Percentiles rank a stretch among this genome's conserved stretches.
Evolutionary conservation across 2,888 invertebrate species (phyloP).

Genomic region (Keiferia lycopersicella): DNA sequence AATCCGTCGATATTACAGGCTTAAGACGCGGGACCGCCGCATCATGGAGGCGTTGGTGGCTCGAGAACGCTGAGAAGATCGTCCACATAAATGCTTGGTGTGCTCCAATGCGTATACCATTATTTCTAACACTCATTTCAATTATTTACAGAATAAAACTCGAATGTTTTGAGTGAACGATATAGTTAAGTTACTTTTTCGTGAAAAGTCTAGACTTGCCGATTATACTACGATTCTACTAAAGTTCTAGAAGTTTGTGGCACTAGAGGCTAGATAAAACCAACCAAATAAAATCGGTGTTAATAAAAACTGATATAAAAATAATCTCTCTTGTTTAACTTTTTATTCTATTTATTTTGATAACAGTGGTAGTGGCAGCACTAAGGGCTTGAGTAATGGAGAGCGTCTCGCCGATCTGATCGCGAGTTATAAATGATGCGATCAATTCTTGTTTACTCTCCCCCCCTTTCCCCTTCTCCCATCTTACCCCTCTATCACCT

Average conservation of each 20-base stretch:
- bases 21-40: neutral
- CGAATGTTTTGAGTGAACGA: too few relatives aligned
- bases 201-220: too few relatives aligned
- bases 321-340: neutral
- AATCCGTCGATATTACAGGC: constrained; percentile 15
- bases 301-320: too few relatives aligned
- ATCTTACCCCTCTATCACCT: constrained; percentile 28
- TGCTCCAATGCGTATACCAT: too few relatives aligned
- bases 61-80: neutral
- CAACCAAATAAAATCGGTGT: too few relatives aligned
- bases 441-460: constrained; percentile 70
- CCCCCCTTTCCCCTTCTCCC: neutral
- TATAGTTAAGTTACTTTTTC: too few relatives aligned
- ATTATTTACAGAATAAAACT: too few relatives aligned
- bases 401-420: constrained; percentile 58
- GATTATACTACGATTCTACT: too few relatives aligned
- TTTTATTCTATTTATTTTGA: neutral
- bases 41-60: constrained; percentile 19
- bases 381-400: constrained; percentile 42
- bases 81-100: constrained; percentile 25
- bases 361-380: neutral
- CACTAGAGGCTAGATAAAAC: too few relatives aligned
- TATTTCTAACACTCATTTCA: too few relatives aligned
- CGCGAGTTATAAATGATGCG: constrained; percentile 71
- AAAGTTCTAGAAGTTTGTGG: too few relatives aligned